These are phyloP conservation scores for Formicarius rufipectus DNA, from an alignment of 2,113 vertebrate genomes.

Conservation along the genomic window DNA sequence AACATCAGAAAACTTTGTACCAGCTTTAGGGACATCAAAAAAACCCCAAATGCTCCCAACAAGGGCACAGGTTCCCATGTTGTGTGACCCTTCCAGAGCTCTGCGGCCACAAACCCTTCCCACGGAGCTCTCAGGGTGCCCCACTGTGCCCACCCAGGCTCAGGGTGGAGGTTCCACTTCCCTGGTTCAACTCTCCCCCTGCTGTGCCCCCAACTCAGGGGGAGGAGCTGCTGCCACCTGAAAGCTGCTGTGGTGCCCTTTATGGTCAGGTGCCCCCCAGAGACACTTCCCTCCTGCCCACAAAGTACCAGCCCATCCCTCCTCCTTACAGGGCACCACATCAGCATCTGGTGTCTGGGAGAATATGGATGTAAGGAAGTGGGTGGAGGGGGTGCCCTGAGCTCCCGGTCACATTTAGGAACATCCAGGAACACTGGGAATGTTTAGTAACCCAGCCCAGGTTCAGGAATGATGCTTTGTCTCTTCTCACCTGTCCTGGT, in stretches of 20 bases:
- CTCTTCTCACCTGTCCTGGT: too few relatives aligned
- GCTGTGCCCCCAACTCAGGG: background rate
- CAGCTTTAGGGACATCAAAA: too few relatives aligned
- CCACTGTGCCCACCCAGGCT: rapidly evolving
- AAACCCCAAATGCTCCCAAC: rapidly evolving
- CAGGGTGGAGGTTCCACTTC: background rate
- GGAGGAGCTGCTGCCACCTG: background rate
- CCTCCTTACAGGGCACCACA: background rate
- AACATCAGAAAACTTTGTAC: too few relatives aligned
- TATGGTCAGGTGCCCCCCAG: background rate
- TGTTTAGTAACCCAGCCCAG: background rate
- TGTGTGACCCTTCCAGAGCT: background rate
- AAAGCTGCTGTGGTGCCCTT: background rate
- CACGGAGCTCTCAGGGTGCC: background rate
- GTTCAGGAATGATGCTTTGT: background rate
- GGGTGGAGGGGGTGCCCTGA: background rate
- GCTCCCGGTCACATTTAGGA: background rate
- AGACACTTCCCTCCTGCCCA: background rate
- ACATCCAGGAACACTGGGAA: background rate
- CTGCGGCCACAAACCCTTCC: background rate
- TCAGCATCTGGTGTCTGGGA: rapidly evolving
- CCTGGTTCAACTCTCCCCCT: background rate
- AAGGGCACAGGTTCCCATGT: background rate
- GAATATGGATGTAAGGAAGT: rapidly evolving
- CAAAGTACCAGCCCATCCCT: too few relatives aligned